These are phyloP conservation scores for Apostichopus leukothele DNA, from an alignment of 53 echinoderm and acorn worm genomes.

Conservation along the genomic window DNA sequence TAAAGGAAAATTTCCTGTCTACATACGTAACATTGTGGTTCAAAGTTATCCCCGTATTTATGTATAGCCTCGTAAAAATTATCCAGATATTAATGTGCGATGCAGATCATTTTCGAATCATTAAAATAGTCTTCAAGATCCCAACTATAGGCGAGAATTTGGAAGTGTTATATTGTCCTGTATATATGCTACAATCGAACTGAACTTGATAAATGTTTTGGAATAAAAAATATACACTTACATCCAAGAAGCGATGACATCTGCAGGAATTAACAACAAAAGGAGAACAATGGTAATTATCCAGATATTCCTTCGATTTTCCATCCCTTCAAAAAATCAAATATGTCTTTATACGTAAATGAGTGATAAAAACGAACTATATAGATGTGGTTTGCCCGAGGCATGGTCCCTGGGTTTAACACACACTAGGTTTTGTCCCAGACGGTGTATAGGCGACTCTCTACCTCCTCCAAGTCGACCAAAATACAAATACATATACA, in stretches of 20 bases:
- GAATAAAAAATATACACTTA: neutral
- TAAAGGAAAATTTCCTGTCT: too few relatives aligned
- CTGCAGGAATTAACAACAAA: constrained; percentile 5
- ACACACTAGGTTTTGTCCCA: neutral
- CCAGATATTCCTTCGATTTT: constrained; percentile 7
- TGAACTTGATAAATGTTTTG: too few relatives aligned
- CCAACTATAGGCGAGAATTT: neutral
- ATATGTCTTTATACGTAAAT: neutral
- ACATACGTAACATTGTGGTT: too few relatives aligned
- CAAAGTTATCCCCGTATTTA: too few relatives aligned
- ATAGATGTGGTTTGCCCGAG: neutral
- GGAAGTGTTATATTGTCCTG: neutral
- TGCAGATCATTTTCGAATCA: too few relatives aligned
- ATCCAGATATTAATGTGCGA: too few relatives aligned
- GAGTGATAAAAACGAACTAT: neutral
- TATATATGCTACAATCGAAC: neutral
- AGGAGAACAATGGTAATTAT: neutral
- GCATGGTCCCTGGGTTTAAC: constrained; percentile 1
- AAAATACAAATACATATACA: too few relatives aligned
- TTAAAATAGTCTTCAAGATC: neutral
- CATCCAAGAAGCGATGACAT: constrained; percentile 34
- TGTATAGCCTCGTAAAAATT: too few relatives aligned
- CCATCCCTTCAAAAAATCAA: neutral
- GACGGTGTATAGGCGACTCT: neutral
- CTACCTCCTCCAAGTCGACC: too few relatives aligned